A percentile compares a stretch with the other conserved stretches of the same genome.
phyloP scores from a whole-genome alignment of 2,888 invertebrate genomes.

The Drosophila atripex region DNA sequence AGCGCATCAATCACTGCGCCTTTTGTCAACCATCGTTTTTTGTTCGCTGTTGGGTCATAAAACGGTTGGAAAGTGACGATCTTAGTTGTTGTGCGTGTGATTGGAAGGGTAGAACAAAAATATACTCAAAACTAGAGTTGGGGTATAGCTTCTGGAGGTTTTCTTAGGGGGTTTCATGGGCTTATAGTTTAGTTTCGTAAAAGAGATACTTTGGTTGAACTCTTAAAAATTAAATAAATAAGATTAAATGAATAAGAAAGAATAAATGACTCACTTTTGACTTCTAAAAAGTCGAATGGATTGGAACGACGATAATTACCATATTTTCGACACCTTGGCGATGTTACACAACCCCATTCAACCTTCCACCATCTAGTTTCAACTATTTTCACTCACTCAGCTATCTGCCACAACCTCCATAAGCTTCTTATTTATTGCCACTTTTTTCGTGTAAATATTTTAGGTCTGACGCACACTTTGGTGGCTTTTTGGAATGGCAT shows the following conservation, averaged over 20 bases:
- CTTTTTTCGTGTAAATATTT: constrained; percentile 47
- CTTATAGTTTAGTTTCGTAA: too few species aligned
- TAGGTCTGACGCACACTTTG: constrained; percentile 64
- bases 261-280: constrained; percentile 3
- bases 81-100: constrained; percentile 23
- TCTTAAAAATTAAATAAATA: too few species aligned
- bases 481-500: constrained; percentile 40
- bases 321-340: constrained; percentile 7
- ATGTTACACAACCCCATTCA: constrained; percentile 22
- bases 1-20: constrained; percentile 65
- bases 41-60: constrained; percentile 19
- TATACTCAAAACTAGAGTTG: neutral
- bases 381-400: constrained; percentile 40
- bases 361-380: constrained; percentile 14
- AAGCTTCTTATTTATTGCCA: constrained; percentile 33
- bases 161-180: neutral
- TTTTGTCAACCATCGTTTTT: constrained; percentile 52
- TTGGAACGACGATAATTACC: neutral
- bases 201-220: too few species aligned
- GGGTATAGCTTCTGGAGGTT: constrained; percentile 1
- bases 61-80: constrained; percentile 20
- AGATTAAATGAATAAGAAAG: neutral
- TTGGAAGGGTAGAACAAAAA: constrained; percentile 12
- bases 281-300: neutral
- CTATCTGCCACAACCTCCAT: constrained; percentile 25